A percentile compares a stretch with the other conserved stretches of the same genome.
Evolutionary conservation across 2,113 vertebrate genomes (phyloP).

Genomic region (Esox niger): DNA sequence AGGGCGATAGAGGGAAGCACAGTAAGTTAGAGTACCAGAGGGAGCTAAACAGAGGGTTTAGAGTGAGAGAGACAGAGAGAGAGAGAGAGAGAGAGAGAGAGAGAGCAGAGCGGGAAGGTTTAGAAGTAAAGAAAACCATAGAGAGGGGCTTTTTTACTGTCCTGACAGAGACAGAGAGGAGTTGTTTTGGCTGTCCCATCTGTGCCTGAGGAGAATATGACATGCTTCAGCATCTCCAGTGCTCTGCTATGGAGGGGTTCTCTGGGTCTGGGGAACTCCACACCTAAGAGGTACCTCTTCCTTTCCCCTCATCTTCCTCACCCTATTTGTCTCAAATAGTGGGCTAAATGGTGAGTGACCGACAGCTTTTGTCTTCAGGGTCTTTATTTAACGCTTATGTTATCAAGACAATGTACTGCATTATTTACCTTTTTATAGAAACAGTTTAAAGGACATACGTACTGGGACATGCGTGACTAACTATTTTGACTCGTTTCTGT

Average conservation of each 20-base stretch:
- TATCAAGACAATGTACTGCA: too few relatives aligned
- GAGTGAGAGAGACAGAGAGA: background rate
- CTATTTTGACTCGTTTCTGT: too few relatives aligned
- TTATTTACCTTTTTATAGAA: too few relatives aligned
- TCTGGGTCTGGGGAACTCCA: constrained; percentile 22
- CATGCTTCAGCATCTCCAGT: constrained; percentile 37
- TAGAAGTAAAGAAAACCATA: background rate
- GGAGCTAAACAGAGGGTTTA: background rate
- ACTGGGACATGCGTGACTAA: too few relatives aligned
- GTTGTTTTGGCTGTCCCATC: background rate
- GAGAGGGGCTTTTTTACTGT: background rate
- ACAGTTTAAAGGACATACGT: too few relatives aligned
- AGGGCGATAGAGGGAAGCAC: too few relatives aligned
- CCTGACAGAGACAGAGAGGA: constrained; percentile 6
- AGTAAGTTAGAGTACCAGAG: background rate
- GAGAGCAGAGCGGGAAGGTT: background rate
- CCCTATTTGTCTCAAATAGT: background rate
- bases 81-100: background rate
- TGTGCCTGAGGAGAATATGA: constrained; percentile 26
- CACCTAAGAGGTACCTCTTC: too few relatives aligned
- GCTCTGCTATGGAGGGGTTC: constrained; percentile 22
- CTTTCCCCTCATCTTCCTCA: too few relatives aligned
- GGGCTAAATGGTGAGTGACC: too few relatives aligned
- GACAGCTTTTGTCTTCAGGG: too few relatives aligned
- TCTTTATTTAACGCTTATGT: too few relatives aligned